Percentiles rank a stretch among this genome's conserved stretches.
Evolutionary conservation across 2,888 invertebrate species (phyloP).

Genomic region (Caenorhabditis macrosperma): DNA sequence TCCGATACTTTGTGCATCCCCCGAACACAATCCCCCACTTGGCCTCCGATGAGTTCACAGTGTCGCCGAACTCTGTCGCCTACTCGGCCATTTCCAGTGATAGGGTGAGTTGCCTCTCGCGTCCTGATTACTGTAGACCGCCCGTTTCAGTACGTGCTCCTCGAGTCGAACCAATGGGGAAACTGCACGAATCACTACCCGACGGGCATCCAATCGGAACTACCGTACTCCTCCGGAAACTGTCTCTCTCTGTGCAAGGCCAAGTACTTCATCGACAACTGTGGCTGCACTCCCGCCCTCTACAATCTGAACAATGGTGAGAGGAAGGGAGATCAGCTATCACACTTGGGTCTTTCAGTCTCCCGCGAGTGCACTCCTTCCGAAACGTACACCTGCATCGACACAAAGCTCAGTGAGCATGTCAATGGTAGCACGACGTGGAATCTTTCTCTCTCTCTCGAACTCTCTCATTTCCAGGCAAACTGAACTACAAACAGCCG

Average conservation of each 20-base stretch:
- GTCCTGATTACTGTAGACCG: neutral
- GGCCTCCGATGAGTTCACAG: slow-evolving; percentile 75
- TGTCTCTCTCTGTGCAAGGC: slow-evolving; percentile 62
- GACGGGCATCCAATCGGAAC: slow-evolving; percentile 29
- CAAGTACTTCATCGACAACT: slow-evolving; percentile 57
- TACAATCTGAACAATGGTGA: slow-evolving; percentile 65
- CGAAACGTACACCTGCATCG: slow-evolving; percentile 59
- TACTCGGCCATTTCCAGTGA: slow-evolving; percentile 74
- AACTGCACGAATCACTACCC: slow-evolving; percentile 66
- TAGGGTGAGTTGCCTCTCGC: slow-evolving; percentile 54
- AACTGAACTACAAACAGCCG: slow-evolving; percentile 1
- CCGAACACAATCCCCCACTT: slow-evolving; percentile 67
- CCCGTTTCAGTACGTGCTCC: slow-evolving; percentile 64
- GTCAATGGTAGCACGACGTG: no score
- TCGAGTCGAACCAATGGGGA: slow-evolving; percentile 63
- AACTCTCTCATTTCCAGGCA: no score
- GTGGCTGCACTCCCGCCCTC: slow-evolving; percentile 67
- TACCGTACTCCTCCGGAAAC: slow-evolving; percentile 63
- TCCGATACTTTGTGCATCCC: slow-evolving; percentile 75
- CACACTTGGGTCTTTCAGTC: slow-evolving; percentile 35
- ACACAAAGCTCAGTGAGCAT: slow-evolving; percentile 46
- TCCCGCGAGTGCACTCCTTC: slow-evolving; percentile 59
- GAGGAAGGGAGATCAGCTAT: neutral
- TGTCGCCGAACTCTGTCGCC: slow-evolving; percentile 72
- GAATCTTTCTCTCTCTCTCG: no score